These are phyloP conservation scores for Adela reaumurella DNA, from an alignment of 2,888 invertebrate species.

Conservation along the genomic window DNA sequence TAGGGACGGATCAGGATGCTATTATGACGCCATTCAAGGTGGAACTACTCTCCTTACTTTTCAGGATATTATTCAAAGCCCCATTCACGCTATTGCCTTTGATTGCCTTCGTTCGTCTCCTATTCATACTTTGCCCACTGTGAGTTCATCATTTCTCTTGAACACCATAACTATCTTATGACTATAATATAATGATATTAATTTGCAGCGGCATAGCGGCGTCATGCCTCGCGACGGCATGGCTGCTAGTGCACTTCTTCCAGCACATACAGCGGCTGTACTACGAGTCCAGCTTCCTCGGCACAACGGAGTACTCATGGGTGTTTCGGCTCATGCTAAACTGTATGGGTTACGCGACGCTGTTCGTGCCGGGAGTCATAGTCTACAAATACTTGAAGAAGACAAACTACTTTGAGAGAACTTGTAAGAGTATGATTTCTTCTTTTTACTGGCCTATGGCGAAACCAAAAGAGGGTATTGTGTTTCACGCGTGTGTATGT, in stretches of 20 bases:
- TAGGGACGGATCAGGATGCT: too few relatives aligned
- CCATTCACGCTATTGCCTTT: too few relatives aligned
- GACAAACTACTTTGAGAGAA: conserved; percentile 76
- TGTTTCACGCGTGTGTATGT: too few relatives aligned
- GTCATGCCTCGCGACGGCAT: neutral
- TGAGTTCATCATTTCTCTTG: too few relatives aligned
- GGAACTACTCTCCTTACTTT: too few relatives aligned
- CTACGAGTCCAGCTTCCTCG: neutral
- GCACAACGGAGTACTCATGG: conserved; percentile 62
- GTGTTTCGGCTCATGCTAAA: conserved; percentile 73
- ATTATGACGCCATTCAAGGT: too few relatives aligned
- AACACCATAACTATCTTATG: too few relatives aligned
- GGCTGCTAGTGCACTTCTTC: neutral
- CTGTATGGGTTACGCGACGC: conserved; percentile 82
- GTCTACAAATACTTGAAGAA: conserved; percentile 77
- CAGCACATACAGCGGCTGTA: neutral
- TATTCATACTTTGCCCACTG: too few relatives aligned
- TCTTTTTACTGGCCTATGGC: neutral
- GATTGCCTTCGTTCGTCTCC: too few relatives aligned
- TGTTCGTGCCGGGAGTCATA: conserved; percentile 81
- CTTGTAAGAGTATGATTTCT: conserved; percentile 52
- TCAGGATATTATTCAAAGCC: too few relatives aligned
- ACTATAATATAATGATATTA: too few relatives aligned
- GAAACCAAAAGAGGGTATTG: too few relatives aligned
- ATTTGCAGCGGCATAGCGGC: neutral